Percentiles rank a stretch among this genome's conserved stretches.
Conservation (phyloP, 2,797 vertebrate species). For the Austrolebias charrua region DNA sequence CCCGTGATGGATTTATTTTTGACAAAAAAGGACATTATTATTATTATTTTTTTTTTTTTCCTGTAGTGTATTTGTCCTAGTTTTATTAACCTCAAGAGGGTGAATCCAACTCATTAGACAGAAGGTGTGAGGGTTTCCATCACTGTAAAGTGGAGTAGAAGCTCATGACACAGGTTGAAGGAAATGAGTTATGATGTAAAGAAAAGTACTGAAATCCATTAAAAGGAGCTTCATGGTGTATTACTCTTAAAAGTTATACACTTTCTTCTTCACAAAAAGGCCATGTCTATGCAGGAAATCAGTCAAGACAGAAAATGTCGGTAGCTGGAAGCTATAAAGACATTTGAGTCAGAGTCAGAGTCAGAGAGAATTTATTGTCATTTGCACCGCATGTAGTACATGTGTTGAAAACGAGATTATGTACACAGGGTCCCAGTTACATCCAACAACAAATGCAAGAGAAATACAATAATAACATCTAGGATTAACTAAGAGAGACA, state of each 20-base stretch:
- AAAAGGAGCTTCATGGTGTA: conserved; percentile 6
- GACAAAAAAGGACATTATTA: no score
- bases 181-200: conserved; percentile 10
- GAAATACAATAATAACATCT: no score
- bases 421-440: no score
- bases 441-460: no score
- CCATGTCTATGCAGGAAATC: conserved; percentile 22
- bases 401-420: no score
- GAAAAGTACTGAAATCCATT: conserved; percentile 4
- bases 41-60: no score
- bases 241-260: conserved; percentile 6
- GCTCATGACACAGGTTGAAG: conserved; percentile 11
- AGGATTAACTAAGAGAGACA: no score
- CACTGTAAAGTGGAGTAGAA: conserved; percentile 4
- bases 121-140: conserved; percentile 25
- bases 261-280: not conserved
- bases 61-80: conserved; percentile 19
- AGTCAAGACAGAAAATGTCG: conserved; percentile 26
- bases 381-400: no score
- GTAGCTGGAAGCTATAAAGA: conserved; percentile 26
- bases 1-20: conserved; percentile 18
- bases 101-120: conserved; percentile 16
- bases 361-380: no score
- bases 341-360: no score
- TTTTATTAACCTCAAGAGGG: conserved; percentile 31